Percentiles rank a stretch among this genome's conserved stretches.
Conservation (phyloP, 2,888 invertebrate genomes). For the Syrphus vitripennis region DNA sequence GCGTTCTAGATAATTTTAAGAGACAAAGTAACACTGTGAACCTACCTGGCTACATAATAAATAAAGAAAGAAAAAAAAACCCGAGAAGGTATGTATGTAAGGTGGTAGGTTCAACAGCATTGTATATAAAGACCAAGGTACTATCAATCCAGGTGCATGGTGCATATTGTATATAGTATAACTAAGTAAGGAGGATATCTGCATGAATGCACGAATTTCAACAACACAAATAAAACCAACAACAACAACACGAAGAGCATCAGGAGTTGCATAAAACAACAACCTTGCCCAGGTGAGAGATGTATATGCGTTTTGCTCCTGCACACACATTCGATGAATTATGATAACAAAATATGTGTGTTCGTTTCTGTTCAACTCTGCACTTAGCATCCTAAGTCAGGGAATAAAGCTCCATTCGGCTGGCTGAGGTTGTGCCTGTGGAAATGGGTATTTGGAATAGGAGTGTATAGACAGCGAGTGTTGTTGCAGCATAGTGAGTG, state of each 20-base stretch:
- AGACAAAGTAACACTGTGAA: constrained; percentile 20
- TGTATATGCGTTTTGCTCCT: constrained; percentile 47
- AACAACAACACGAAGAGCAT: constrained; percentile 2
- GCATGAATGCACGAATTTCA: constrained; percentile 65
- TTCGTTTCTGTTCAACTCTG: constrained; percentile 16
- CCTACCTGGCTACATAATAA: constrained; percentile 22
- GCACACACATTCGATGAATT: constrained; percentile 62
- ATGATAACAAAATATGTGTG: constrained; percentile 60
- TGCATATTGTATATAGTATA: background rate
- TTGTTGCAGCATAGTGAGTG: constrained; percentile 23
- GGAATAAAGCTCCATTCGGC: constrained; percentile 57
- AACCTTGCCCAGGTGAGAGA: constrained; percentile 57
- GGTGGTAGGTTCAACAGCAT: background rate
- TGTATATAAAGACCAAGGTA: constrained; percentile 12
- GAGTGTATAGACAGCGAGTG: background rate
- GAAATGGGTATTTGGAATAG: background rate
- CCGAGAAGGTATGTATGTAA: background rate
- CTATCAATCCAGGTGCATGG: constrained; percentile 59
- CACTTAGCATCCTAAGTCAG: constrained; percentile 57
- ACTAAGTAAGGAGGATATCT: constrained; percentile 52
- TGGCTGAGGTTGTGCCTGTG: too few relatives aligned
- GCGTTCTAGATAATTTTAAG: constrained; percentile 22
- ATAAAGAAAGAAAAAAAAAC: constrained; percentile 8
- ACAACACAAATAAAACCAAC: constrained; percentile 2
- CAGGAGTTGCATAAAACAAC: constrained; percentile 22